Evolutionary conservation across 2,113 vertebrate genomes (phyloP).

Genomic region (Perca schrenkii): DNA sequence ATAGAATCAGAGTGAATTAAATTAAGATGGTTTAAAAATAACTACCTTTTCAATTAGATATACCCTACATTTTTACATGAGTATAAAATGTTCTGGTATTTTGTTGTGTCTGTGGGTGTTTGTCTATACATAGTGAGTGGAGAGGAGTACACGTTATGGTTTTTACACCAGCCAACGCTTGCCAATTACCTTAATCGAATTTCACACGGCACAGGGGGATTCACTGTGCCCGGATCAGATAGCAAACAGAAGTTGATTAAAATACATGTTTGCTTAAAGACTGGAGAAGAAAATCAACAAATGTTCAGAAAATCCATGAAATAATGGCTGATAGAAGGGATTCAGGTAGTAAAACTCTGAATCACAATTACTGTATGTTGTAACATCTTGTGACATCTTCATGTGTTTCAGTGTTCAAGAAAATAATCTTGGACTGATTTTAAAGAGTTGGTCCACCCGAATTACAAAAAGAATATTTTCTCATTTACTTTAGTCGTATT

Average conservation of each 20-base stretch:
- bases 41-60: constrained; percentile 21
- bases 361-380: not conserved
- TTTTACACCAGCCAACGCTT: constrained; percentile 58
- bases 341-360: constrained; percentile 5
- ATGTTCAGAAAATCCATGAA: constrained; percentile 32
- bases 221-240: constrained; percentile 71
- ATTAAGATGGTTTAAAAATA: constrained; percentile 42
- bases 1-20: constrained; percentile 13
- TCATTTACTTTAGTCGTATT: not conserved
- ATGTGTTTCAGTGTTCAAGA: not conserved
- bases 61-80: not conserved
- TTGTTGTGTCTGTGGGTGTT: constrained; percentile 35
- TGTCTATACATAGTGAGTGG: constrained; percentile 36
- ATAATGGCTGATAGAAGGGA: not conserved
- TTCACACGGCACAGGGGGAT: constrained; percentile 69
- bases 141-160: constrained; percentile 41
- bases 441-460: not conserved
- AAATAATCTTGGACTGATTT: not conserved
- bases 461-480: not conserved
- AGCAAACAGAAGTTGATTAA: constrained; percentile 79
- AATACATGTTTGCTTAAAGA: constrained; percentile 70
- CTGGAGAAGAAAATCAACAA: constrained; percentile 51
- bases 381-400: not conserved
- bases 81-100: not conserved
- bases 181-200: constrained; percentile 80